phyloP scores from a whole-genome alignment of 2,797 vertebrate species.

The Anomalospiza imberbis region DNA sequence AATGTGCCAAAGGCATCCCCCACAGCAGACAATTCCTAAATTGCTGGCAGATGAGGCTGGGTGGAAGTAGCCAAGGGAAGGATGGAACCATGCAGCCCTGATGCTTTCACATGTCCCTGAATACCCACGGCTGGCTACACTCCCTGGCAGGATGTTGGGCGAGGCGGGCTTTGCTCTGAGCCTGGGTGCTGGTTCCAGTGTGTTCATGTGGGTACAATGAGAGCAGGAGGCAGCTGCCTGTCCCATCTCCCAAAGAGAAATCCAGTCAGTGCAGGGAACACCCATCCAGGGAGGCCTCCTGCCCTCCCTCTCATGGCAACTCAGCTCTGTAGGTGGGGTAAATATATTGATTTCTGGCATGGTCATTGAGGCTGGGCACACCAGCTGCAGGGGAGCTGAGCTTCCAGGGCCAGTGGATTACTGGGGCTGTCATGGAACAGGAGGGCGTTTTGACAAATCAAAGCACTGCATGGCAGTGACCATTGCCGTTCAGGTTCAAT shows the following conservation, averaged over 20 bases:
- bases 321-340: background rate
- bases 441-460: background rate
- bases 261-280: background rate
- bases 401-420: background rate
- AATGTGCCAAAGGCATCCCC: background rate
- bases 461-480: background rate
- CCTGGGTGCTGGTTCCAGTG: background rate
- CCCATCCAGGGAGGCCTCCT: background rate
- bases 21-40: background rate
- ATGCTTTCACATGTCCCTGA: background rate
- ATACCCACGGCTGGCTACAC: rapidly evolving
- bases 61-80: background rate
- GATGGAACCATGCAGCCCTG: background rate
- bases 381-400: background rate
- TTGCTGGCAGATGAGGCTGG: background rate
- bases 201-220: background rate
- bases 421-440: background rate
- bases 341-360: background rate
- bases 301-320: background rate
- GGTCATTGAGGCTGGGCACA: background rate
- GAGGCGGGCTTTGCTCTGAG: background rate
- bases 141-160: background rate
- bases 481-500: background rate
- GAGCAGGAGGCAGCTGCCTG: background rate
- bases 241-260: background rate